These are phyloP conservation scores for Brachionus calyciflorus DNA, from an alignment of 1,140 invertebrate species.

Conservation along the genomic window DNA sequence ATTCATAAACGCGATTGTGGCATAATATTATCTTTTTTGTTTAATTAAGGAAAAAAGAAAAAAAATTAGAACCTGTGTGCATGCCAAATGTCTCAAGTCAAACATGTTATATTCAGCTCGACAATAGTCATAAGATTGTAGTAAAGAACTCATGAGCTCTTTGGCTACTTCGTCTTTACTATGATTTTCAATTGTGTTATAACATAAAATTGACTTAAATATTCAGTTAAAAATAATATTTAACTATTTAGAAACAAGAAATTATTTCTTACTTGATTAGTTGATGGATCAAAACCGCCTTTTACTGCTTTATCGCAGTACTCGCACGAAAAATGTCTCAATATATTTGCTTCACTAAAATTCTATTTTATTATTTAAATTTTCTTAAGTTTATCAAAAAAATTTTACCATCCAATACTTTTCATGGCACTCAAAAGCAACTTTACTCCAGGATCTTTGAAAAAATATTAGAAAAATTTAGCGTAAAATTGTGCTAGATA, in stretches of 20 bases:
- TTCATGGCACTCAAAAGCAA: slow-evolving; percentile 79
- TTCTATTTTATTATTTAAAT: not conserved
- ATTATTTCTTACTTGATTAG: slow-evolving; percentile 79
- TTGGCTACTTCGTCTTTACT: slow-evolving; percentile 11
- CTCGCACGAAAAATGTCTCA: slow-evolving; percentile 83
- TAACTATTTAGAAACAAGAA: slow-evolving; percentile 58
- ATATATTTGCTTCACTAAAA: slow-evolving; percentile 47
- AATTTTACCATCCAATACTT: slow-evolving; percentile 72
- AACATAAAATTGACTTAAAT: slow-evolving; percentile 64
- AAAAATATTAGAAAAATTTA: not conserved
- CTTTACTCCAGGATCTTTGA: slow-evolving; percentile 75
- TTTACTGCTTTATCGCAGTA: slow-evolving; percentile 75
- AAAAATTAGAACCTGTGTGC: slow-evolving; percentile 44
- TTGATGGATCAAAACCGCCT: slow-evolving; percentile 83
- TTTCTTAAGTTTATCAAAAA: slow-evolving; percentile 42
- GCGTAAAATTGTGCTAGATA: too few species aligned
- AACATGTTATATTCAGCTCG: slow-evolving; percentile 32
- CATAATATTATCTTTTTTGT: slow-evolving; percentile 48
- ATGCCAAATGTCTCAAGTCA: slow-evolving; percentile 45
- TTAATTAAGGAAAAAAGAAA: not conserved
- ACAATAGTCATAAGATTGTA: slow-evolving; percentile 47
- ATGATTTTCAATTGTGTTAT: slow-evolving; percentile 40
- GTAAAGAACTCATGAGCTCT: not conserved
- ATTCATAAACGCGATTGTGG: slow-evolving; percentile 41
- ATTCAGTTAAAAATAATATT: slow-evolving; percentile 63